Base-by-base conservation (phyloP, 2,797 vertebrate genomes). In the Myripristis murdjan region DNA sequence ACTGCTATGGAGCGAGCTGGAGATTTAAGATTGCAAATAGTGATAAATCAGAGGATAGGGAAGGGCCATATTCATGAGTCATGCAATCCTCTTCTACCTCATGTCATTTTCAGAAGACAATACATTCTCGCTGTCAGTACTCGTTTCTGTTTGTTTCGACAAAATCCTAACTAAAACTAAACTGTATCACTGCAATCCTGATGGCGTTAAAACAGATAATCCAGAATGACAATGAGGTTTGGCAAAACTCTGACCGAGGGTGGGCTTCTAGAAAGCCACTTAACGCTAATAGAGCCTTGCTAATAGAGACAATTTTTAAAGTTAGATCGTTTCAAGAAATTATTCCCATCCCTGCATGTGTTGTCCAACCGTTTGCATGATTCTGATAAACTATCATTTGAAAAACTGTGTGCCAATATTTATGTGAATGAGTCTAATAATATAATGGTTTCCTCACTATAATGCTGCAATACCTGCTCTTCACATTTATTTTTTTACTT, bases 81-180 rank as follows among this genome's bases (percentile, higher is more conserved):
- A n/a, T 73, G 82, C 88, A 85, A 89, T 90, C 88, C 83, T 84
- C 81, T 84, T 81, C 75, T 58, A 74, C 74, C 72, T 73, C 46
- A 6, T 74, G 77, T 84, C 48, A 59, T 79, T 87, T 59, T 65
- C 15, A 54, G 77, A 77, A 73, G 76, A 64, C 78, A 52, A 82
- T 83, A 61, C 60, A 73, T 84, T 82, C 76, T 71, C 73, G 39
- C 55, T 80, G 64, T 81, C 85, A 53, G 61, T 63, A 69, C 72
- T 64, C 52, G 57, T 59, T 41, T 33, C 9, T 26, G 41, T 80
- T 44, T 69, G 70, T 9, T 58, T 61, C 63, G 68, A 72, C 72
- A 22, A 35, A 55, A 35, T 7, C 12, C 16, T n/a, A 4, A 12
- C 3, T 16, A 39, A 20, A 6, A 20, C 18, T 8, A 33, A 23